Base-by-base conservation (phyloP, 1,140 invertebrate genomes). In the Heliconius melpomene region DNA sequence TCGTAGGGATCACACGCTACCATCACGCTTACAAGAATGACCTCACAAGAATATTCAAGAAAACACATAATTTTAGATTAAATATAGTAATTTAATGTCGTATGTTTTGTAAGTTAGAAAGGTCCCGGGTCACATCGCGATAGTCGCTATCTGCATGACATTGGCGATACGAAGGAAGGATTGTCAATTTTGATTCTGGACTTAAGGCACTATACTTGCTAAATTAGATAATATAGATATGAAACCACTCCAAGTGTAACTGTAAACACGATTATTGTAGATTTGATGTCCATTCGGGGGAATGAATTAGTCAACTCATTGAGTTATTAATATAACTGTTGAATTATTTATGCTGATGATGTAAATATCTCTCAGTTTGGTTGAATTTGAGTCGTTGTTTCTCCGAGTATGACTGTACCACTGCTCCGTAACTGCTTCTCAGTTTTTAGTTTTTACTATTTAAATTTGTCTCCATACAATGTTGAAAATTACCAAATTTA, bases 121-220 rank as follows among this genome's bases (percentile, higher is more conserved):
- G 54, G 74, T 75, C 74, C 9, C 36, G 36, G 74, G 74, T 75
- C 74, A 75, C 23, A 26, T 23, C 32, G n/a, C 32, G 74, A 75
- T 75, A 75, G 18, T 75, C 29, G 23, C 29, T 66, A 75, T 75
- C 74, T 60, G 16, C 20, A 38, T 75, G 74, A 75, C 74, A 75
- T 75, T 75, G 74, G 20, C 29, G 74, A 60, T 75, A 66, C 57
- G 32, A 11, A 75, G 74, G 74, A 75, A 66, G 74, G 60, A 66
- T 66, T 29, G 60, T 13, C 60, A 66, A 66, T 66, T 66, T 26
- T 66, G 60, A 66, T 66, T 26, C 60, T 66, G 11, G 20, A 66
- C 3, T 26, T 66, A 16, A 26, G 8, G 23, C 23, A 2, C 29
- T 66, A 29, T 29, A 66, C 9, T 66, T 26, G 9, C 20, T 26